phyloP scores from a whole-genome alignment of 2,888 invertebrate species.

The Sinopyrophorus schimmeli region DNA sequence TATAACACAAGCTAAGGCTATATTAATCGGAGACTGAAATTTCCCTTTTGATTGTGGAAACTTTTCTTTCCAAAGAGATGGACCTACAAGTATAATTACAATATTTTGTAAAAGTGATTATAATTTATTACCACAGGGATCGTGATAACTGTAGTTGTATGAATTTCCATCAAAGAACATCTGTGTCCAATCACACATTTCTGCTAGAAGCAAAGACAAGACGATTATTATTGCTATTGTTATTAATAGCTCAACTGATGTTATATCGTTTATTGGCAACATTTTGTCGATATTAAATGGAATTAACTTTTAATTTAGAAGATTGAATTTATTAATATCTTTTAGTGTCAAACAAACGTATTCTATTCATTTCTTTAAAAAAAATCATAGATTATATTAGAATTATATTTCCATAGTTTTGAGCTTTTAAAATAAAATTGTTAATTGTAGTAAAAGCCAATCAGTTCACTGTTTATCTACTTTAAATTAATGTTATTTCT shows the following conservation, averaged over 20 bases:
- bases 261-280: constrained; percentile 19
- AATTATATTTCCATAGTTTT: too few relatives aligned
- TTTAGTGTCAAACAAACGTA: too few relatives aligned
- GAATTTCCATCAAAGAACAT: constrained; percentile 13
- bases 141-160: constrained; percentile 19
- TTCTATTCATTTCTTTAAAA: too few relatives aligned
- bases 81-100: constrained; percentile 40
- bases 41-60: constrained; percentile 41
- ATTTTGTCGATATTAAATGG: too few relatives aligned
- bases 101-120: constrained; percentile 18
- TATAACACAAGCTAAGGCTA: constrained; percentile 37
- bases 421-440: too few relatives aligned
- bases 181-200: constrained; percentile 29
- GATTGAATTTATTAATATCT: too few relatives aligned
- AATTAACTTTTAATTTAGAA: too few relatives aligned
- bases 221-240: constrained; percentile 24
- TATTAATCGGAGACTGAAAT: constrained; percentile 49
- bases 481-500: too few relatives aligned
- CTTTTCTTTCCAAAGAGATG: constrained; percentile 41
- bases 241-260: constrained; percentile 23
- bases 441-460: too few relatives aligned
- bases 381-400: too few relatives aligned
- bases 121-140: constrained; percentile 23
- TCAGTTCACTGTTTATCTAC: too few relatives aligned
- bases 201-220: constrained; percentile 28